phyloP scores from a whole-genome alignment of 1,140 invertebrate species.

The Diuraphis noxia region DNA sequence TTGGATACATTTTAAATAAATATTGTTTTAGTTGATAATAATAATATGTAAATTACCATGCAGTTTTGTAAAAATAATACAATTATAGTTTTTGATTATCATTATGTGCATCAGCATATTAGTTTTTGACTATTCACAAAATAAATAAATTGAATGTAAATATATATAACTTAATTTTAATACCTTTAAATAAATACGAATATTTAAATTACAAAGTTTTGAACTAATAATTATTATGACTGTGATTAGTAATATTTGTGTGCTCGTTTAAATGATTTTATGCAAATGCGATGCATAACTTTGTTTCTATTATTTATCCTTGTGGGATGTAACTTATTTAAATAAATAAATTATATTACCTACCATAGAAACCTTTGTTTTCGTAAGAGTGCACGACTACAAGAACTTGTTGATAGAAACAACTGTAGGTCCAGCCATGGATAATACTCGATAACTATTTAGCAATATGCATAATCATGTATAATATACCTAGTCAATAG shows the following conservation, averaged over 20 bases:
- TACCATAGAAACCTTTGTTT: not conserved
- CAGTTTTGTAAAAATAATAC: not conserved
- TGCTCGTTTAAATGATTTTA: not conserved
- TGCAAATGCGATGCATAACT: not conserved
- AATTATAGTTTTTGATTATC: not conserved
- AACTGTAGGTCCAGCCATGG: not conserved
- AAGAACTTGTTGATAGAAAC: not conserved
- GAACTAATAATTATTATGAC: not conserved
- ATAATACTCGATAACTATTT: not conserved
- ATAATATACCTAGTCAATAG: constrained; percentile 4
- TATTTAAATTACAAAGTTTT: not conserved
- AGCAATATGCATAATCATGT: constrained; percentile 29
- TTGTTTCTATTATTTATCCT: not conserved
- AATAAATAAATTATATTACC: constrained; percentile 14
- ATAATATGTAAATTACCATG: not conserved
- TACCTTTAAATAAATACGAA: not conserved
- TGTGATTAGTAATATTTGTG: not conserved
- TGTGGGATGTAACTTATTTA: constrained; percentile 2
- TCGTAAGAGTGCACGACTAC: not conserved
- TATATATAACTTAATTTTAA: not conserved
- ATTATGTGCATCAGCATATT: not conserved
- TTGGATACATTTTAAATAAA: not conserved
- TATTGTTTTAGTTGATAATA: not conserved
- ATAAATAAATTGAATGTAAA: not conserved
- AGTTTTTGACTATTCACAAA: not conserved